Evolutionary conservation across 2,113 vertebrate species (phyloP).

Genomic region (Gymnocephalus cernua): DNA sequence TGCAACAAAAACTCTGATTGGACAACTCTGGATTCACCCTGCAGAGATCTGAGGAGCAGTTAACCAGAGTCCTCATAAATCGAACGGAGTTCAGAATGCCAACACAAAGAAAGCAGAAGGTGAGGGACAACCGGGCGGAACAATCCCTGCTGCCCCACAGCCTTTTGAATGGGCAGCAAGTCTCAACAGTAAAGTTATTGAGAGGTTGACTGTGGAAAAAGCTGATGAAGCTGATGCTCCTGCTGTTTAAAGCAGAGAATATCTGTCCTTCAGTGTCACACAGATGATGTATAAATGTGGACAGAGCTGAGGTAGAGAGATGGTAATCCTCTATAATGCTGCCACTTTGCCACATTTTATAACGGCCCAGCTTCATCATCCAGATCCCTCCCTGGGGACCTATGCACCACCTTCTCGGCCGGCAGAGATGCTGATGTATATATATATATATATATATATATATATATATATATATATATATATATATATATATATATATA

Average conservation of each 20-base stretch:
- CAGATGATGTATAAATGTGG: constrained; percentile 58
- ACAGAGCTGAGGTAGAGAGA: constrained; percentile 24
- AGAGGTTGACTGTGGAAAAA: constrained; percentile 20
- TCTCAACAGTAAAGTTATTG: constrained; percentile 21
- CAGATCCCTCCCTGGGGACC: not conserved
- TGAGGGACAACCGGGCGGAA: too few relatives aligned
- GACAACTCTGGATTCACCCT: too few relatives aligned
- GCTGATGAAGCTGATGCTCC: constrained; percentile 57
- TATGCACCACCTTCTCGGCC: not conserved
- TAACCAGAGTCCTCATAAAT: too few relatives aligned
- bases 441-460: too few relatives aligned
- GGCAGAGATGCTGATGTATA: constrained; percentile 8
- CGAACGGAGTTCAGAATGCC: too few relatives aligned
- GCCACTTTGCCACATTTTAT: constrained; percentile 57
- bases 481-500: too few relatives aligned
- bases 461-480: too few relatives aligned
- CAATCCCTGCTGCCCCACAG: not conserved
- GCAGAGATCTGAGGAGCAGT: too few relatives aligned
- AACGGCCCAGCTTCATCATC: constrained; percentile 44
- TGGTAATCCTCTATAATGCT: constrained; percentile 24
- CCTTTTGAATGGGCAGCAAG: constrained; percentile 20
- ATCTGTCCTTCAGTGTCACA: constrained; percentile 42
- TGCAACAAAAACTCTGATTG: too few relatives aligned
- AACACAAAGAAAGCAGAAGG: too few relatives aligned
- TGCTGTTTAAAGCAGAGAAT: constrained; percentile 61